These are phyloP conservation scores for Drosophila lacicola DNA, from an alignment of 2,888 invertebrate species.

Conservation along the genomic window DNA sequence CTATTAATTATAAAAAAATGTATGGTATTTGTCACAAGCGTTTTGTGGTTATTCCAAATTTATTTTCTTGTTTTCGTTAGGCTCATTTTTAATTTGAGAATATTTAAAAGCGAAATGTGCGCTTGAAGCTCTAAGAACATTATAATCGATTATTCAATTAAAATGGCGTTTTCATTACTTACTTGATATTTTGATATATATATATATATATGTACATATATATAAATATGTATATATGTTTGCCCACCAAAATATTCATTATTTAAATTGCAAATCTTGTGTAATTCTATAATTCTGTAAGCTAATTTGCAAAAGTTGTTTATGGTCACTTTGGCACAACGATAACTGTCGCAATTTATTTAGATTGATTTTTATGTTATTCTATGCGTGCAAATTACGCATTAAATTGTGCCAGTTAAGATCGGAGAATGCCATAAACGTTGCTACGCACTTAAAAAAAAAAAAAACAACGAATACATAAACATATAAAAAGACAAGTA, in stretches of 20 bases:
- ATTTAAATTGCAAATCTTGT: conserved; percentile 23
- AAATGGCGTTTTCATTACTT: too few species aligned
- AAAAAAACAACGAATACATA: neutral
- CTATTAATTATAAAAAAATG: too few species aligned
- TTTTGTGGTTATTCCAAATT: too few species aligned
- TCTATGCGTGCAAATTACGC: conserved; percentile 66
- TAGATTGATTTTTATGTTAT: conserved; percentile 43
- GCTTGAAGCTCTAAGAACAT: too few species aligned
- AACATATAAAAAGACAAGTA: conserved; percentile 12
- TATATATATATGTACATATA: neutral
- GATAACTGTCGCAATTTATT: conserved; percentile 57
- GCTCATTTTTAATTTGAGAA: too few species aligned
- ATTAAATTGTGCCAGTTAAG: conserved; percentile 60
- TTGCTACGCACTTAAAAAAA: conserved; percentile 25
- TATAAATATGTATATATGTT: neutral
- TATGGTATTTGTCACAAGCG: too few species aligned
- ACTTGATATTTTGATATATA: neutral
- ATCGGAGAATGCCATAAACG: conserved; percentile 63
- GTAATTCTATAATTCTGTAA: conserved; percentile 29
- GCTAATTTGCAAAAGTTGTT: conserved; percentile 38
- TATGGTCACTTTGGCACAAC: conserved; percentile 33
- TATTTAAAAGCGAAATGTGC: too few species aligned
- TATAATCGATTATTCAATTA: too few species aligned
- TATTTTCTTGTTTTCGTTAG: too few species aligned
- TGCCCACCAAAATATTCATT: neutral